Evolutionary conservation across 2,113 vertebrate species (phyloP), one percentile per base, ranked within the genome.

Genomic region (Hyaena hyaena): DNA sequence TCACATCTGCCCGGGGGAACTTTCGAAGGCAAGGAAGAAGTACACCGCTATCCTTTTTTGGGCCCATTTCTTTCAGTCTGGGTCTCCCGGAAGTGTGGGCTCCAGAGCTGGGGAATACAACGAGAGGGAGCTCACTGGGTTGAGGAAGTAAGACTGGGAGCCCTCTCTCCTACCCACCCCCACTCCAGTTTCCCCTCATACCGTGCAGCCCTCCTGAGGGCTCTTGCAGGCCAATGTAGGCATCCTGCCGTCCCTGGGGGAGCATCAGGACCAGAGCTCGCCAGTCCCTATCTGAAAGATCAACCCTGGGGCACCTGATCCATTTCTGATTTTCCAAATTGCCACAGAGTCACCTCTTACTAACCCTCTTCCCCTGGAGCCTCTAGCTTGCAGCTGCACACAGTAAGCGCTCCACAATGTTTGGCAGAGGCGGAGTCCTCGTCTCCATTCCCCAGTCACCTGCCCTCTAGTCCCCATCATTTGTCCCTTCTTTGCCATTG

Each of bases 41-140:
- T 12, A 24, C 7, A 69, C 11, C 0, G 0, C 23, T 12, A 35
- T 15, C 23, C 14, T 74, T 50, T 82, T 71, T n/a, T 12, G 61
- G 43, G 66, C 23, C 66, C 90, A 88, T 53, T 88, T 95, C 83
- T 95, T 95, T 61, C 50, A 7, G 55, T 15, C 66, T 71, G 39
- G 9, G 48, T 66, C 69, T 95, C 90, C 92, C 28, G 33, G 45
- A 82, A 74, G 73, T 3, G 21, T 4, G 58, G 11, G 76, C 71
- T 93, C n/a, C 23, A 76, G 73, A 69, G 65, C 9, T 9, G 28
- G 33, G 43, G 16, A 68, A 39, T 5, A 1, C 23, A 63, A 55
- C 35, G 10, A 7, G 2, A 90, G 19, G 35, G 61, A 73, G 65
- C 15, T 28, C 5, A 0, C 43, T 1, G 1, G 33, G 1, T 0